Evolutionary conservation across 2,797 vertebrate genomes (phyloP), one percentile per base, ranked within the genome.

Genomic region (Clamator glandarius): DNA sequence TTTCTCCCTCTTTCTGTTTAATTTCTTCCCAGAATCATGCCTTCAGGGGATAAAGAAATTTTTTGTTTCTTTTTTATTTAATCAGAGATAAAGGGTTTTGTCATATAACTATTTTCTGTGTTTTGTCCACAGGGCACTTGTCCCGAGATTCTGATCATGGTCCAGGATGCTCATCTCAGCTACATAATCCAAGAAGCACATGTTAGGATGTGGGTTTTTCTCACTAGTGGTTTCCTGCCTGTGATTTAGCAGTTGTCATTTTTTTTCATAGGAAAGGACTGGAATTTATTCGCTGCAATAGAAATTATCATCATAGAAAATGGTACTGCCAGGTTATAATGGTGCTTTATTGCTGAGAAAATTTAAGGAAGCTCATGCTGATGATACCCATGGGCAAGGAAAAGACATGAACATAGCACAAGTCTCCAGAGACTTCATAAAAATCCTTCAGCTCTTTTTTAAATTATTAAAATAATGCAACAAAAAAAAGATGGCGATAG

Each of bases 171-270:
- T 70, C 3, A 4, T 9, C 7, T 51, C n/a, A 59, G 14, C 8
- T 55, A 9, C 1, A 0, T 0, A 1, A 78, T 58, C 6, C 3
- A 5, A 72, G 31, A 41, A 85, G 7, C 4, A 2, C 2, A 5
- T 57, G 14, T 44, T 44, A 31, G 8, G 5, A 33, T 33, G 6
- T 12, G 12, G 6, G 1, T 13, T 82, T 81, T 85, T 35, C 42
- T 80, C n/a, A 24, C 16, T 78, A 20, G 14, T 85, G n/a, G 2
- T 63, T 90, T 84, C 21, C 52, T 58, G 24, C 11, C 21, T 80
- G 15, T 61, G 5, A 57, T 57, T 90, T 77, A 89, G 3, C 7
- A 72, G 5, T 10, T 39, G 25, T 12, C 3, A 4, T 51, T 87
- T 82, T 81, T 76, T 78, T 36, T 10, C 15, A 29, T 69, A 25